phyloP scores from a whole-genome alignment of 1,140 invertebrate species.

The Zaprionus lachaisei region DNA sequence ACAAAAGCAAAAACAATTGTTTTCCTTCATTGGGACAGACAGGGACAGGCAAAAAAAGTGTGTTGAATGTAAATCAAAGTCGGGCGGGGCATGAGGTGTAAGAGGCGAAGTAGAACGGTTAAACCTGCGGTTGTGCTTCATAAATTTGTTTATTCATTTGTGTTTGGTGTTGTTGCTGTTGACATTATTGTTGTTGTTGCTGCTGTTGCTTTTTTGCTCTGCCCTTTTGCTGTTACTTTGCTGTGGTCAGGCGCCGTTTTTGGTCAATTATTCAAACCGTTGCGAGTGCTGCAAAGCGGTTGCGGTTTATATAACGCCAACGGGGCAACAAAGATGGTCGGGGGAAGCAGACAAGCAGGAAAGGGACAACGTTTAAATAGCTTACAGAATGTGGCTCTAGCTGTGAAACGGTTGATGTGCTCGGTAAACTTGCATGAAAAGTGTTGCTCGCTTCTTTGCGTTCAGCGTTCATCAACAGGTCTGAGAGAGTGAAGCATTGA shows the following conservation, averaged over 20 bases:
- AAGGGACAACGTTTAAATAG: slow-evolving; percentile 59
- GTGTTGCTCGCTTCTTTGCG: slow-evolving; percentile 67
- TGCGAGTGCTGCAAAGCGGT: slow-evolving; percentile 51
- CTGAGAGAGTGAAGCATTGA: background rate
- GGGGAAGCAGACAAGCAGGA: slow-evolving; percentile 17
- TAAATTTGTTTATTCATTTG: slow-evolving; percentile 80
- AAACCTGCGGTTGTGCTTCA: slow-evolving; percentile 69
- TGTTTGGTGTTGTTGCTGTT: slow-evolving; percentile 28
- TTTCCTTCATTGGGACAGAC: slow-evolving; percentile 23
- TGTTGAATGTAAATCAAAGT: slow-evolving; percentile 48
- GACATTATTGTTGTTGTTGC: slow-evolving; percentile 37
- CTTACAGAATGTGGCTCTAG: slow-evolving; percentile 36
- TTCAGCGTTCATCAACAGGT: slow-evolving; percentile 63
- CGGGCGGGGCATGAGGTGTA: background rate
- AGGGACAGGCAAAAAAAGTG: slow-evolving; percentile 12
- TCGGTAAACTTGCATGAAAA: slow-evolving; percentile 56
- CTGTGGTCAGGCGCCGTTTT: slow-evolving; percentile 61
- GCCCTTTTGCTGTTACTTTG: slow-evolving; percentile 56
- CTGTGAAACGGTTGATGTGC: slow-evolving; percentile 53
- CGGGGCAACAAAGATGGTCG: slow-evolving; percentile 12
- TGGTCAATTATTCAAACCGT: slow-evolving; percentile 80
- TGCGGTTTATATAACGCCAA: slow-evolving; percentile 58
- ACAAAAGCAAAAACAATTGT: slow-evolving; percentile 11
- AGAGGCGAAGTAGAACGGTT: slow-evolving; percentile 47
- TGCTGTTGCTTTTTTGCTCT: slow-evolving; percentile 19